Evolutionary conservation across 2,113 vertebrate genomes (phyloP), one percentile per base, ranked within the genome.

Genomic region (Electrona antarctica): DNA sequence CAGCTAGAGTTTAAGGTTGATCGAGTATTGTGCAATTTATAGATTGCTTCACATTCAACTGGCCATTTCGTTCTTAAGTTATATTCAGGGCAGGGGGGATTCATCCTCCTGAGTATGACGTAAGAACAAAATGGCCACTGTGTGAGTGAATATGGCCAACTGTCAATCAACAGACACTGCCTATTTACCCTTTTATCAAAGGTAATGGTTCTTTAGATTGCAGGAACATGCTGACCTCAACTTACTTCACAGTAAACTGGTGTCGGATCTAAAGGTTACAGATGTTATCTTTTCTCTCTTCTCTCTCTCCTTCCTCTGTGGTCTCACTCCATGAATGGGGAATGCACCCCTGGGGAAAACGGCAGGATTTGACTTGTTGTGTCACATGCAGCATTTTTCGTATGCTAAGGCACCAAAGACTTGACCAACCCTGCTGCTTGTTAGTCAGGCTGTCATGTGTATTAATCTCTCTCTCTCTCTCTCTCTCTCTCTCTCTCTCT

Each of bases 321-420:
- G 33, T 28, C 21, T 60, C 54, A 54, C 29, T 68, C 47, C 33
- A 41, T 60, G 60, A 29, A 45, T 15, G 3, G 58, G 33, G n/a
- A 74, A 33, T n/a, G 11, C 67, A 21, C 50, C 49, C 67, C 21
- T 56, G 67, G 67, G 67, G 75, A 46, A 3, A 56, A 7, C 14
- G 29, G 66, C 77, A 63, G 14, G 69, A 28, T 82, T 67, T 67
- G 82, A 84, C 82, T 77, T 77, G 84, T 80, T 51, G 50, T 45
- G 57, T 85, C 84, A 71, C 61, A 54, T 84, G 76, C n/a, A 21
- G 33, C 74, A 72, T 80, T 81, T 79, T 83, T 82, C 67, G 63
- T 41, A 84, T 41, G 61, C 64, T 8, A 33, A 74, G 47, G 29
- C 33, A 13, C 46, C 63, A 60, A 21, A 21, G 69, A 65, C 68